Base-by-base conservation (phyloP, 2,888 invertebrate species). In the Thereva nobilitata region DNA sequence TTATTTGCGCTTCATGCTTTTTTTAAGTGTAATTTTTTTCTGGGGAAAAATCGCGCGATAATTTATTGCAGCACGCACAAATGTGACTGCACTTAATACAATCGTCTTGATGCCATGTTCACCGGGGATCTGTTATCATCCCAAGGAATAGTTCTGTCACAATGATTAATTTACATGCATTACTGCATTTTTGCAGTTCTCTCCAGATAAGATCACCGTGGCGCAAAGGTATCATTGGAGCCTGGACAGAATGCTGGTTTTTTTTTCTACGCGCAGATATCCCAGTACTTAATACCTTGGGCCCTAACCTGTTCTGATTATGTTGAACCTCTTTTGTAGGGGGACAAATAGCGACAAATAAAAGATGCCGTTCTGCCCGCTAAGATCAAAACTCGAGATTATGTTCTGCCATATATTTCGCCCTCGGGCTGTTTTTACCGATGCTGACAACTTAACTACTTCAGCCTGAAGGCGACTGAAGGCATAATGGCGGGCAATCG, bases 111-210 rank as follows among this genome's bases (percentile, higher is more conserved):
- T 23, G 23, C 23, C 23, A 23, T 23, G 23, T 23, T 54, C 5
- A 12, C 5, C 9, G 5, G 38, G 23, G 37, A 10, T 40, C 23
- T 47, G 47, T 44, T 54, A 54, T 47, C 10, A 53, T 6, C 55
- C 35, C 38, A 40, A 47, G 59, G 64, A 67, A 64, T 69, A 59
- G 56, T 67, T 67, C 66, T 67, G 69, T 67, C 67, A 59, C 42
- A 61, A 67, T 69, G 69, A 69, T 69, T 67, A 69, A 69, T 67
- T 67, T 67, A 65, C 67, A 65, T 47, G 53, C 56, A 66, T 69
- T 69, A 69, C 67, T 65, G 67, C 54, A 63, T 67, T 59, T 66
- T 69, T 67, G 49, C 53, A 61, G 55, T 50, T 9, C 35, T 45
- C 23, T 37, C n/a, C 44, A 41, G 67, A 66, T 66, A 66, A 66